Base-by-base conservation (phyloP, 1,140 invertebrate species). In the Trichogramma pretiosum region DNA sequence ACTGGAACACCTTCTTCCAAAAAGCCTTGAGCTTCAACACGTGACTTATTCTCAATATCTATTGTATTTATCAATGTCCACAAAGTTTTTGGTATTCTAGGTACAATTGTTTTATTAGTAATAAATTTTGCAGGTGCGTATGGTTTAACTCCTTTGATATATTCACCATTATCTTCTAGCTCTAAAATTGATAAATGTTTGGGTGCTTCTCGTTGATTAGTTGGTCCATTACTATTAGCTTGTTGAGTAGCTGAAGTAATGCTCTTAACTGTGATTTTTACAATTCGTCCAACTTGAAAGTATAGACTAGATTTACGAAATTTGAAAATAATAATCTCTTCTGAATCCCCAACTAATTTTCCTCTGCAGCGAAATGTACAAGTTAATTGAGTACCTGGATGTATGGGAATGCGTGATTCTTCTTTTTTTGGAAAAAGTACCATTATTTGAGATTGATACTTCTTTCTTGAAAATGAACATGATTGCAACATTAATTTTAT, bases 121-220 rank as follows among this genome's bases (percentile, higher is more conserved):
- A 77, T 56, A 63, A 83, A 84, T 19, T 74, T 55, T 35, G 76
- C 63, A 19, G 72, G 63, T 58, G 73, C 78, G n/a, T 58, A 58
- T 7, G 73, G 67, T 44, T 62, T 72, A 23, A 84, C 62, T 1
- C 84, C 80, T 36, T 76, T 79, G 33, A 83, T 65, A n/a, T 60
- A 64, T 23, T 48, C 56, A 11, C 21, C 45, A 35, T 62, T 54
- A 59, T 66, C 54, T 61, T 67, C 48, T 49, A 60, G 22, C 61
- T 59, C 34, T 47, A 59, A 26, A 62, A 55, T 57, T n/a, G n/a
- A n/a, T n/a, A n/a, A n/a, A n/a, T n/a, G n/a, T n/a, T n/a, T n/a
- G n/a, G n/a, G n/a, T 68, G 63, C 11, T 56, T 67, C 62, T 48
- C 60, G 65, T 52, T 61, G 59, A 22, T 63, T 63, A n/a, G n/a